Percentiles rank a stretch among this genome's conserved stretches.
These are phyloP conservation scores for Dromiciops gliroides DNA, from an alignment of 2,113 vertebrate species.

Conservation along the genomic window DNA sequence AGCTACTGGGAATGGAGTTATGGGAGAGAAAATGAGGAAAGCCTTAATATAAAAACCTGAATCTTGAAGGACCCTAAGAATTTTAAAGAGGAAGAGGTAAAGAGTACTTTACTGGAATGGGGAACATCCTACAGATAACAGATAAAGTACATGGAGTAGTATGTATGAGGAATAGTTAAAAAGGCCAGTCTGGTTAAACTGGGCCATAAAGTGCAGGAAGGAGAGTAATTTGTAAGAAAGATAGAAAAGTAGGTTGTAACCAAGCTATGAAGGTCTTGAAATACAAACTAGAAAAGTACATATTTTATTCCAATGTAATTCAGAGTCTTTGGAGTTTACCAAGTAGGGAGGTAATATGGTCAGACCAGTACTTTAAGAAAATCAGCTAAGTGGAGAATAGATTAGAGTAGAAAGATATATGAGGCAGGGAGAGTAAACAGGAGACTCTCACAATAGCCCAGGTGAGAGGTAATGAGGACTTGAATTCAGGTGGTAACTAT, in stretches of 20 bases:
- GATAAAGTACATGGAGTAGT: not conserved
- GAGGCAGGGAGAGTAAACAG: not conserved
- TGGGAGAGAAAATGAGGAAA: not conserved
- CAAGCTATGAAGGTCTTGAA: not conserved
- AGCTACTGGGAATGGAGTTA: not conserved
- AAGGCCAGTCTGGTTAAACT: not conserved
- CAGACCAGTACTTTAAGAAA: not conserved
- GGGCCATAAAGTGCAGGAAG: not conserved
- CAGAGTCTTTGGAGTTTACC: not conserved
- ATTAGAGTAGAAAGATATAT: not conserved
- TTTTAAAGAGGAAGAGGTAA: not conserved
- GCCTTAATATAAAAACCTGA: not conserved
- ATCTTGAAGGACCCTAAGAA: not conserved
- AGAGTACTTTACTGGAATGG: not conserved
- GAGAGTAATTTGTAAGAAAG: not conserved
- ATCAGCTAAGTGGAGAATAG: not conserved
- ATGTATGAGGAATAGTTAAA: not conserved
- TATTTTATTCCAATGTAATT: not conserved
- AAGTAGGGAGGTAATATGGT: not conserved
- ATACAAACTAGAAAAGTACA: not conserved
- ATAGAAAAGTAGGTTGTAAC: not conserved
- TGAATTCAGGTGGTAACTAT: not conserved
- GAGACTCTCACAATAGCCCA: not conserved
- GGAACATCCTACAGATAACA: not conserved
- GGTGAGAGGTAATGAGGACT: not conserved